Evolutionary conservation across 2,797 vertebrate species (phyloP).

Genomic region (Forpus xanthops): DNA sequence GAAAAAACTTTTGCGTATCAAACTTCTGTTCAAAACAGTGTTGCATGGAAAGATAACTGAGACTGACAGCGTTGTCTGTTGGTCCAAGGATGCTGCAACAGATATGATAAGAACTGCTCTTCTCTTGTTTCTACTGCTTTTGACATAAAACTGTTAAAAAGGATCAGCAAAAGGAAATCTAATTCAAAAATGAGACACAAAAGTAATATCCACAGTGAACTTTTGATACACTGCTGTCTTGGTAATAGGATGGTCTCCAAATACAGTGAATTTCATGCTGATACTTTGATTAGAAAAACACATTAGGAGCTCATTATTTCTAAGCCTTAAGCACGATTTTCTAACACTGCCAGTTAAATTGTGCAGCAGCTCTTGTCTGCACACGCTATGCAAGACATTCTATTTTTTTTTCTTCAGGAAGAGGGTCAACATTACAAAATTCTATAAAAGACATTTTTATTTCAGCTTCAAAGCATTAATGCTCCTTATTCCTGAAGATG

Average conservation of each 20-base stretch:
- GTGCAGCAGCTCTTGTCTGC: neutral
- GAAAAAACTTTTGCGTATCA: conserved; percentile 38
- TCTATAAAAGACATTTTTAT: neutral
- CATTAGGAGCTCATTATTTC: conserved; percentile 66
- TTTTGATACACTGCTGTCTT: conserved; percentile 30
- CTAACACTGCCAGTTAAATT: neutral
- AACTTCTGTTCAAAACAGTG: conserved; percentile 54
- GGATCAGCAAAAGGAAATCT: neutral
- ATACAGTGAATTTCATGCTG: conserved; percentile 45
- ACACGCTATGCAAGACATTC: neutral
- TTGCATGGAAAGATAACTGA: conserved; percentile 57
- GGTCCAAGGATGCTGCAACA: conserved; percentile 34
- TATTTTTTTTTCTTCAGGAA: neutral
- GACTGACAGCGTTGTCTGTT: conserved; percentile 2
- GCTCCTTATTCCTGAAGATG: neutral
- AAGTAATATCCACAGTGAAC: conserved; percentile 30
- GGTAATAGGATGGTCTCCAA: conserved; percentile 28
- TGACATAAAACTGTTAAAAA: conserved; percentile 46
- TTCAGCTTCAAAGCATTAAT: conserved; percentile 19
- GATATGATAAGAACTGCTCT: conserved; percentile 3
- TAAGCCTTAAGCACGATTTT: conserved; percentile 6
- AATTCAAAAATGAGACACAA: conserved; percentile 30
- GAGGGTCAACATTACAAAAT: neutral
- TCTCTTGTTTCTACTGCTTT: conserved; percentile 31
- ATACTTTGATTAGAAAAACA: conserved; percentile 50